phyloP scores from a whole-genome alignment of 2,888 invertebrate species.

The Marronus borbonicus region DNA sequence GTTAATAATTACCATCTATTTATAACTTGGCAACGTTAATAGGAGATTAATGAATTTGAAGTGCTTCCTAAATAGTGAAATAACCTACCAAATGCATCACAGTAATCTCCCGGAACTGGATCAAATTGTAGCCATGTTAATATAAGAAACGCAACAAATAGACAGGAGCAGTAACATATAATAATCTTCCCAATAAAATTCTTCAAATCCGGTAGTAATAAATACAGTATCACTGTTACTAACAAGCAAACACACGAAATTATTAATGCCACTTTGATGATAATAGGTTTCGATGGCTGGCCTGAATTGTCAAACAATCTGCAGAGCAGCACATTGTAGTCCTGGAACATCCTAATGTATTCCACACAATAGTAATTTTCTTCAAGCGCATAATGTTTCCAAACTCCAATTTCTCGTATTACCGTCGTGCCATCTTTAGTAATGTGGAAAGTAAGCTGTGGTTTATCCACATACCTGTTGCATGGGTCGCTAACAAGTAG shows the following conservation, averaged over 20 bases:
- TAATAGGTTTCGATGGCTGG: not conserved
- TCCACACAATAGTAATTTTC: constrained; percentile 46
- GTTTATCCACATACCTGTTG: constrained; percentile 12
- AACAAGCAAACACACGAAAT: constrained; percentile 44
- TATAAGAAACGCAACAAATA: constrained; percentile 34
- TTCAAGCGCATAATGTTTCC: constrained; percentile 38
- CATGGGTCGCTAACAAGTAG: constrained; percentile 27
- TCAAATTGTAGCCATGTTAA: constrained; percentile 42
- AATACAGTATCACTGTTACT: constrained; percentile 42
- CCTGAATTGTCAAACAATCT: constrained; percentile 5
- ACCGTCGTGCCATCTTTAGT: constrained; percentile 21
- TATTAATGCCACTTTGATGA: constrained; percentile 38
- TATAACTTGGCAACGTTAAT: too few species aligned
- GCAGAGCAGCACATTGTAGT: constrained; percentile 25
- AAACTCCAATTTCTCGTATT: constrained; percentile 29
- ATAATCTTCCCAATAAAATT: constrained; percentile 51
- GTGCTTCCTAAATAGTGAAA: not conserved
- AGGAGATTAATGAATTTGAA: too few species aligned
- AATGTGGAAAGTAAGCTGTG: constrained; percentile 13
- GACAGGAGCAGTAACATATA: constrained; percentile 44
- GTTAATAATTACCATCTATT: too few species aligned
- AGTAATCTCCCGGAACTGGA: constrained; percentile 39
- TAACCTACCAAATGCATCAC: constrained; percentile 38
- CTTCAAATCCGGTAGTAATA: constrained; percentile 37
- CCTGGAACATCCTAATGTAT: constrained; percentile 15